Conservation (phyloP, 2,113 vertebrate genomes). For the Condylura cristata region DNA sequence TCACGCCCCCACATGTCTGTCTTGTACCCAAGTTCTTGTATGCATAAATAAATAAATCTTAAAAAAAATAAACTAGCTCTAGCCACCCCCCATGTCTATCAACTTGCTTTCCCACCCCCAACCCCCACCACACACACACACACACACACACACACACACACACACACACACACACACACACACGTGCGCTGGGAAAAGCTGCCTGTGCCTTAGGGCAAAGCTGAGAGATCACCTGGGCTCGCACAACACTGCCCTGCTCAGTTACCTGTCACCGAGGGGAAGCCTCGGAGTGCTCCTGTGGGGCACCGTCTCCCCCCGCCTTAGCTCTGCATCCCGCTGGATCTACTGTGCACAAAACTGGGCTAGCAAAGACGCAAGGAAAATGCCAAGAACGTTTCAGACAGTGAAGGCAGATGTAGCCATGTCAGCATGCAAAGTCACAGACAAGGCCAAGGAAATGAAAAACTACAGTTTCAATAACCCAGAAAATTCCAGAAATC, state of each 20-base stretch:
- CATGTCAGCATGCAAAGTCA: not conserved
- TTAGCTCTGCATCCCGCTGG: not conserved
- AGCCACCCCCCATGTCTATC: not conserved
- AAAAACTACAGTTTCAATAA: not conserved
- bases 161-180: too few species aligned
- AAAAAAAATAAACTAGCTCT: not conserved
- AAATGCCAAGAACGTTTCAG: constrained; percentile 12
- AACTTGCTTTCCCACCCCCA: too few species aligned
- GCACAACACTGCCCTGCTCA: fast-evolving
- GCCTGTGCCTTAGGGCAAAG: not conserved
- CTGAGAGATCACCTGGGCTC: not conserved
- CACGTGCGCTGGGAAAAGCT: too few species aligned
- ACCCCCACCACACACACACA: too few species aligned
- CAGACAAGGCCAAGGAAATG: not conserved
- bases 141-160: too few species aligned
- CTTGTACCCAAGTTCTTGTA: too few species aligned
- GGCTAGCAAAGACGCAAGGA: not conserved
- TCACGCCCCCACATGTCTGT: too few species aligned
- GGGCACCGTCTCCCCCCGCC: not conserved
- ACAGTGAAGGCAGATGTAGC: not conserved
- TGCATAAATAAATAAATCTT: too few species aligned
- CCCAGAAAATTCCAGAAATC: constrained; percentile 51
- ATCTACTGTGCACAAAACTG: not conserved
- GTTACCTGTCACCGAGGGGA: not conserved
- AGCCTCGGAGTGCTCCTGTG: not conserved